Evolutionary conservation across 1,140 invertebrate genomes (phyloP).

Genomic region (Cyclina sinensis): DNA sequence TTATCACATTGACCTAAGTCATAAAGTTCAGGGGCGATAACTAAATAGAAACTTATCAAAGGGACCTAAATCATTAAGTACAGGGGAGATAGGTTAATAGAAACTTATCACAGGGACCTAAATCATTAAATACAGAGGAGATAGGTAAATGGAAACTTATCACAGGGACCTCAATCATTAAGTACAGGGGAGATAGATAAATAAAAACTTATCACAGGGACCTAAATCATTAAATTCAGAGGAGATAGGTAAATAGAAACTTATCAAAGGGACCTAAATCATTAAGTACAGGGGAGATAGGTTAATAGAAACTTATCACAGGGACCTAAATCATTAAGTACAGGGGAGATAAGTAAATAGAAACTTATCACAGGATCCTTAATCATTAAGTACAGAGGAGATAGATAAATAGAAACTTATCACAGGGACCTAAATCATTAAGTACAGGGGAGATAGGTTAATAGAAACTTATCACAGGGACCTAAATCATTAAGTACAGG

Average conservation of each 20-base stretch:
- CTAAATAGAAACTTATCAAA: conserved; percentile 53
- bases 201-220: not conserved
- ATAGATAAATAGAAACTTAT: conserved; percentile 57
- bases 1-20: conserved; percentile 78
- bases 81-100: conserved; percentile 66
- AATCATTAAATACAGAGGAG: not conserved
- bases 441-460: conserved; percentile 71
- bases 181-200: not conserved
- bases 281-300: conserved; percentile 77
- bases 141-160: not conserved
- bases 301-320: conserved; percentile 54
- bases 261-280: conserved; percentile 78
- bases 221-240: conserved; percentile 14
- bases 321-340: conserved; percentile 82
- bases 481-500: conserved; percentile 83
- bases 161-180: not conserved
- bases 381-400: conserved; percentile 81
- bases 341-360: conserved; percentile 66
- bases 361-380: conserved; percentile 71
- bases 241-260: conserved; percentile 66
- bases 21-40: conserved; percentile 77
- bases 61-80: conserved; percentile 82
- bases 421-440: conserved; percentile 80
- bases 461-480: conserved; percentile 58
- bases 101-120: conserved; percentile 35